Conservation (phyloP, 1,140 invertebrate genomes). For the Brachionus asplanchnoidis region DNA sequence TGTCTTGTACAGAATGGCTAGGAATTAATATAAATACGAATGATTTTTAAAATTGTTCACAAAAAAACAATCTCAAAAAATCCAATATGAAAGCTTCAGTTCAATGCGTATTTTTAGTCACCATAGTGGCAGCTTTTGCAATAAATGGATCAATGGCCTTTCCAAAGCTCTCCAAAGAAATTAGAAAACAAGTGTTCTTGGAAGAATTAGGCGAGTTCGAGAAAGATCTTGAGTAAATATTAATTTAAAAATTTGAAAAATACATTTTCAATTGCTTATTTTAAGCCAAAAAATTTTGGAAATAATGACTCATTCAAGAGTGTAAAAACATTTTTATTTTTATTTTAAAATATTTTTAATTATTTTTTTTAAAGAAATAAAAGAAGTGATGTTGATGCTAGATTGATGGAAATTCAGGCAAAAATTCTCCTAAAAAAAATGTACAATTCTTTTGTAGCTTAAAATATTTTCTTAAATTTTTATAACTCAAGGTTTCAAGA, state of each 20-base stretch:
- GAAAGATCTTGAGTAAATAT: conserved; percentile 2
- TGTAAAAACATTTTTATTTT: background rate
- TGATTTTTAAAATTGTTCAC: background rate
- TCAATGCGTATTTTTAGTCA: background rate
- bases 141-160: background rate
- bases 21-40: background rate
- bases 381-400: conserved; percentile 8
- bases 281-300: background rate
- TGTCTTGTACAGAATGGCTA: background rate
- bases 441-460: background rate
- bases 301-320: background rate
- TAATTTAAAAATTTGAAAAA: background rate
- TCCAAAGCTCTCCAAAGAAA: background rate
- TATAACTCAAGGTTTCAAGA: background rate
- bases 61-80: background rate
- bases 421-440: background rate
- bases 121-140: background rate
- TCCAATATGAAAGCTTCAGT: background rate
- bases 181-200: background rate
- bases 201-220: background rate
- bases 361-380: background rate
- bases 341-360: background rate
- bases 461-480: background rate
- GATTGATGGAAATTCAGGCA: background rate
- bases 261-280: background rate